Percentiles rank a stretch among this genome's conserved stretches.
These are phyloP conservation scores for Meleagris gallopavo DNA, from an alignment of 2,113 vertebrate genomes.

Conservation along the genomic window DNA sequence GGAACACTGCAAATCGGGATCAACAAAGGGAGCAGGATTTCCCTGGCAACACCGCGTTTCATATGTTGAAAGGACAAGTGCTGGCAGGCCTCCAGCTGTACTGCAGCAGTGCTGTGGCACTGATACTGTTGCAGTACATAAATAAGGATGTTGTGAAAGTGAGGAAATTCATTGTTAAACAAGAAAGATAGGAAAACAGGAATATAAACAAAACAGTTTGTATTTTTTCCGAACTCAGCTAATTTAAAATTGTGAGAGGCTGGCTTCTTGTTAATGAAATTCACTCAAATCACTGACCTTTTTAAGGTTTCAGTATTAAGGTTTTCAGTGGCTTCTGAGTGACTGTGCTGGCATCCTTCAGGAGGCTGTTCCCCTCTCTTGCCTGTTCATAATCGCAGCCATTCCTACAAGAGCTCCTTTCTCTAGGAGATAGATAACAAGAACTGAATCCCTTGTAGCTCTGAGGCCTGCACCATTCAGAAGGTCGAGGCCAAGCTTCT, in stretches of 20 bases:
- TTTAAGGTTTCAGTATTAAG: neutral
- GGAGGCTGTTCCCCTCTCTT: neutral
- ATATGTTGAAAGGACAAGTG: slow-evolving; percentile 18
- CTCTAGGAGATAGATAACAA: neutral
- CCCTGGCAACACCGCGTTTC: slow-evolving; percentile 30
- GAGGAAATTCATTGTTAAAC: slow-evolving; percentile 23
- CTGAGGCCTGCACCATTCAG: neutral
- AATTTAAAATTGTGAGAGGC: neutral
- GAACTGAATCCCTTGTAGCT: neutral
- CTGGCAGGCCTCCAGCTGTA: slow-evolving; percentile 57
- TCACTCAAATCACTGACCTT: neutral
- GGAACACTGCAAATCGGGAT: slow-evolving; percentile 18
- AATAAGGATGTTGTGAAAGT: slow-evolving; percentile 26
- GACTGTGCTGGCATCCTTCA: neutral
- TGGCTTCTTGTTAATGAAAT: neutral
- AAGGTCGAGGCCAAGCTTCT: slow-evolving; percentile 1
- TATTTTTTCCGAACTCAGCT: neutral
- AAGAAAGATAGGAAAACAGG: neutral
- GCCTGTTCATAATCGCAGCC: neutral
- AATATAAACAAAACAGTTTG: neutral
- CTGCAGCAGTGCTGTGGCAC: slow-evolving; percentile 26
- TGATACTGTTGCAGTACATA: neutral
- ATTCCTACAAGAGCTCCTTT: neutral
- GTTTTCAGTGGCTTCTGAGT: neutral
- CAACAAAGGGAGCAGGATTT: slow-evolving; percentile 48